Conservation (phyloP, 2,113 vertebrate species). For the Etheostoma cragini region DNA sequence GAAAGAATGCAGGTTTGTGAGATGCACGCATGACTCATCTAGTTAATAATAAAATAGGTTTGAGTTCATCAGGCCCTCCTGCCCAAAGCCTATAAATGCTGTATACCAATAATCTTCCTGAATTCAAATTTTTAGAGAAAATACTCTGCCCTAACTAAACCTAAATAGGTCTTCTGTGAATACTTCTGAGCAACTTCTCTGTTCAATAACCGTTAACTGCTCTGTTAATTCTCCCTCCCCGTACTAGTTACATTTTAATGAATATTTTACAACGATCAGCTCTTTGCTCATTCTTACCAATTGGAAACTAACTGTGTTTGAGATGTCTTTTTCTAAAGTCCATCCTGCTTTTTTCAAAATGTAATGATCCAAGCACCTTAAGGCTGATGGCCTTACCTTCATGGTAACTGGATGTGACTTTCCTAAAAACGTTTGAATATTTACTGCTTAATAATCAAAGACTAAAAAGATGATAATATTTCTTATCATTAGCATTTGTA, state of each 20-base stretch:
- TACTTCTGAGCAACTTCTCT: constrained; percentile 3
- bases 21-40: constrained; percentile 15
- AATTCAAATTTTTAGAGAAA: neutral
- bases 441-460: too few relatives aligned
- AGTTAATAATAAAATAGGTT: constrained; percentile 21
- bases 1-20: constrained; percentile 27
- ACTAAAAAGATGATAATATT: neutral
- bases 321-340: neutral
- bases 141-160: neutral
- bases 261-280: neutral
- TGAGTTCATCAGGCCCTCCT: constrained; percentile 8
- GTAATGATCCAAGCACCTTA: neutral
- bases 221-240: neutral
- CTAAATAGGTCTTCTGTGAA: constrained; percentile 6
- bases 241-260: neutral
- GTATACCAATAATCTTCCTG: neutral
- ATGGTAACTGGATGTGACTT: neutral
- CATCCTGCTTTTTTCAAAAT: neutral
- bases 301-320: neutral
- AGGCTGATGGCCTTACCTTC: neutral
- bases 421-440: neutral
- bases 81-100: constrained; percentile 1
- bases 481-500: neutral
- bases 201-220: constrained; percentile 13
- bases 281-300: neutral